A percentile compares a stretch with the other conserved stretches of the same genome.
These are phyloP conservation scores for Tryphoninae sp. DNA, from an alignment of 2,888 invertebrate genomes.

Conservation along the genomic window DNA sequence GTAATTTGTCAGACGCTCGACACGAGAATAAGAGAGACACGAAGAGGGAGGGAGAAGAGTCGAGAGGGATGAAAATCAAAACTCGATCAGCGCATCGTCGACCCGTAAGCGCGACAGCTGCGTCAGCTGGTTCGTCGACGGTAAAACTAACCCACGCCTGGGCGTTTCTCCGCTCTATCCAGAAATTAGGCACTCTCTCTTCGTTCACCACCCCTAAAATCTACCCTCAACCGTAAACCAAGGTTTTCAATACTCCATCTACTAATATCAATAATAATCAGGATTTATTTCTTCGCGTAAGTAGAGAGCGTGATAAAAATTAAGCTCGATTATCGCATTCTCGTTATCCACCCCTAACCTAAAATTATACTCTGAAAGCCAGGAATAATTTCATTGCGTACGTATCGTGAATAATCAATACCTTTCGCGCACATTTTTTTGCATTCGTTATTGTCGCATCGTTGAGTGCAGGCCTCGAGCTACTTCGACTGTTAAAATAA, in stretches of 20 bases:
- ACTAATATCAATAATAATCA: not conserved
- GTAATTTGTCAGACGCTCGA: too few relatives aligned
- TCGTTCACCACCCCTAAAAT: not conserved
- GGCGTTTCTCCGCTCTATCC: too few relatives aligned
- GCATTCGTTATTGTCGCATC: too few relatives aligned
- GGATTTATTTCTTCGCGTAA: conserved; percentile 2
- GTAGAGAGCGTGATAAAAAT: not conserved
- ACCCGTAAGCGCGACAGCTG: conserved; percentile 29
- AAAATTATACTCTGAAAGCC: conserved; percentile 11
- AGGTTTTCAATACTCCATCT: not conserved
- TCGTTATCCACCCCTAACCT: not conserved
- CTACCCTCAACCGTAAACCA: not conserved
- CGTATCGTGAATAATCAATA: too few relatives aligned
- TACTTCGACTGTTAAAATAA: too few relatives aligned
- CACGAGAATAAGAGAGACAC: too few relatives aligned
- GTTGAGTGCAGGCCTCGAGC: too few relatives aligned
- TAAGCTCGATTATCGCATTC: conserved; percentile 4
- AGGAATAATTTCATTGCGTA: not conserved
- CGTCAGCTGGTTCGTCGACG: conserved; percentile 25
- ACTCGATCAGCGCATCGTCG: conserved; percentile 39
- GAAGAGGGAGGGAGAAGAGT: not conserved
- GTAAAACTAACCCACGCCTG: not conserved
- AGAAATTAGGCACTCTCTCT: too few relatives aligned
- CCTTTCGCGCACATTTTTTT: too few relatives aligned
- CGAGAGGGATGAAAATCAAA: conserved; percentile 34